These are phyloP conservation scores for Lycocorax pyrrhopterus DNA, from an alignment of 2,113 vertebrate genomes.

Conservation along the genomic window DNA sequence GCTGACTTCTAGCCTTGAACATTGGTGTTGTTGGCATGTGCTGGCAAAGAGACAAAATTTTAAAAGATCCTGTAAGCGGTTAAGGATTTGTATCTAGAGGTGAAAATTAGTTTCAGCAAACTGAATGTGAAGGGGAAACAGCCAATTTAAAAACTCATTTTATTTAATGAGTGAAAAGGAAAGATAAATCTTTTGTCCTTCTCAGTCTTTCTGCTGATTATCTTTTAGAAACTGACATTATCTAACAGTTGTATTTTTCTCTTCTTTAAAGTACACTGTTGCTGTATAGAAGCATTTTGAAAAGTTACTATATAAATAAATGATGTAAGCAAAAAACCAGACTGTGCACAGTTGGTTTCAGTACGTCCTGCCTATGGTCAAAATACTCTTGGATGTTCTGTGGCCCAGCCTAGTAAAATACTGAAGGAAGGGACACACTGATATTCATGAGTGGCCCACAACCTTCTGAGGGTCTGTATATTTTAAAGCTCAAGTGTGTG, in stretches of 20 bases:
- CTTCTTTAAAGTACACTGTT: not conserved
- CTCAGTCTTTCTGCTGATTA: not conserved
- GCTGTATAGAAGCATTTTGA: not conserved
- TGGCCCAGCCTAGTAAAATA: not conserved
- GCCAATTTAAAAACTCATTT: not conserved
- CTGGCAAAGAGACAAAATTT: not conserved
- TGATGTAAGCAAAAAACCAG: rapidly evolving
- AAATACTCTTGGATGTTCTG: not conserved
- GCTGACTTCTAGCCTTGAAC: not conserved
- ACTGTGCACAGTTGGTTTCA: not conserved
- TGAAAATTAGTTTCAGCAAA: not conserved
- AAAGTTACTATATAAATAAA: not conserved
- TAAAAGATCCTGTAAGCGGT: not conserved
- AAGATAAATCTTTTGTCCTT: not conserved
- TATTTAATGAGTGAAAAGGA: not conserved
- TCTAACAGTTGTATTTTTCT: not conserved
- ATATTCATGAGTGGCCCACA: not conserved
- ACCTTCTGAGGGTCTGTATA: not conserved
- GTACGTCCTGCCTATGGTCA: not conserved
- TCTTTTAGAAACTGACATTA: not conserved
- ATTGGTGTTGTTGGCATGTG: not conserved
- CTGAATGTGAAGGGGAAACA: not conserved
- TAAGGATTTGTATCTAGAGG: not conserved
- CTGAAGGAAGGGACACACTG: not conserved
- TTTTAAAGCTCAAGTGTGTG: not conserved